A percentile compares a stretch with the other conserved stretches of the same genome.
phyloP scores from a whole-genome alignment of 1,140 invertebrate species.

The Holcopasites calliopsidis region DNA sequence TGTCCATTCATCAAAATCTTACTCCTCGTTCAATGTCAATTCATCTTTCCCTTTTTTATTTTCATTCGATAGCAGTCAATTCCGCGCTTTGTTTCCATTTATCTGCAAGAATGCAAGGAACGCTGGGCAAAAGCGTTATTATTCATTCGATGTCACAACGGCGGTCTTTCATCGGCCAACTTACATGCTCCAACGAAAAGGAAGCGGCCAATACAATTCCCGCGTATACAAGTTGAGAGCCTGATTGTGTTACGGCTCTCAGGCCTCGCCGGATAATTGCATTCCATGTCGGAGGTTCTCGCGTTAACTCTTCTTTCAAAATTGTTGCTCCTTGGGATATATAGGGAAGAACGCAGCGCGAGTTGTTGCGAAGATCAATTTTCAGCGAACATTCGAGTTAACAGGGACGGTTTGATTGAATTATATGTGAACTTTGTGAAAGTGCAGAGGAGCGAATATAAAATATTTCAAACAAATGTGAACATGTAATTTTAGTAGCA shows the following conservation, averaged over 20 bases:
- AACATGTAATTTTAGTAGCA: too few species aligned
- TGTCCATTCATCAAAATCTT: not conserved
- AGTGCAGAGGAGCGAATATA: too few species aligned
- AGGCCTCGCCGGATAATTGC: not conserved
- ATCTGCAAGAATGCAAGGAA: not conserved
- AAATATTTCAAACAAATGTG: not conserved
- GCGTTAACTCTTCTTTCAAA: slow-evolving; percentile 12
- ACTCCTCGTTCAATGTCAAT: not conserved
- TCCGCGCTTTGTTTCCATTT: not conserved
- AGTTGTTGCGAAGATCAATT: not conserved
- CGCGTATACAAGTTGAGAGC: not conserved
- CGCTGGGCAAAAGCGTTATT: not conserved
- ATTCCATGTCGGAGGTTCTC: slow-evolving; percentile 6
- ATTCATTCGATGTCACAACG: not conserved
- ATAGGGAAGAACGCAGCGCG: not conserved
- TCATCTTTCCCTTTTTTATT: too few species aligned
- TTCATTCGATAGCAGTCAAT: not conserved
- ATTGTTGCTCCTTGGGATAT: not conserved
- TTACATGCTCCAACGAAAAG: not conserved
- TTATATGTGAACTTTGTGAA: too few species aligned
- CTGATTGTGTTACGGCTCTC: slow-evolving; percentile 7
- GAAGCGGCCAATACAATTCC: slow-evolving; percentile 10
- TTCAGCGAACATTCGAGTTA: not conserved
- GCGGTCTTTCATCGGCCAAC: not conserved
- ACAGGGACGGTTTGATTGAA: not conserved